Conservation (phyloP, 2,888 invertebrate genomes). For the Amblyjoppa fuscipennis region DNA sequence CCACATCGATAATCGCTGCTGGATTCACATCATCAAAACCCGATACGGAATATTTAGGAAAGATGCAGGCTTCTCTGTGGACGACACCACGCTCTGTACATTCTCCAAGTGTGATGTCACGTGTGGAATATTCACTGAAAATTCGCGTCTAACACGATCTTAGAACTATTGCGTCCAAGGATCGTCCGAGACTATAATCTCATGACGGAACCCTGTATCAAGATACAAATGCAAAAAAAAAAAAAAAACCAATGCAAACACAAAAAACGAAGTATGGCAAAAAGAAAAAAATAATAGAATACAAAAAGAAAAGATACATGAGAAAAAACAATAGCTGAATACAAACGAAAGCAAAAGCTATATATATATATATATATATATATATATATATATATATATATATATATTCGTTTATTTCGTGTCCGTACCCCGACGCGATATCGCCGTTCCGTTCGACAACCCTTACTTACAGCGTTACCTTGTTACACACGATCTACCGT, state of each 20-base stretch:
- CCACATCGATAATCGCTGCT: background rate
- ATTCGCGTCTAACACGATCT: background rate
- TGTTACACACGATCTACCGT: slow-evolving; percentile 30
- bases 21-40: background rate
- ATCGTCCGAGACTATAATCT: too few relatives aligned
- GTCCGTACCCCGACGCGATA: background rate
- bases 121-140: background rate
- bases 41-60: slow-evolving; percentile 23
- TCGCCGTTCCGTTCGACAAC: slow-evolving; percentile 20
- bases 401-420: too few relatives aligned
- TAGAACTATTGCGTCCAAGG: background rate
- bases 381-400: too few relatives aligned
- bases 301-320: too few relatives aligned
- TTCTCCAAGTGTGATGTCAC: background rate
- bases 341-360: too few relatives aligned
- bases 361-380: too few relatives aligned
- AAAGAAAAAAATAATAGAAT: too few relatives aligned
- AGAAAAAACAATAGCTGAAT: too few relatives aligned
- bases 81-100: background rate
- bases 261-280: too few relatives aligned
- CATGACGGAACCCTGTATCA: too few relatives aligned
- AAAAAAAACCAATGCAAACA: too few relatives aligned
- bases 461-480: background rate
- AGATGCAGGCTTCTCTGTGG: slow-evolving; percentile 9
- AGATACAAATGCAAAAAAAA: too few relatives aligned